Conservation (phyloP, 1,140 invertebrate species). For the Metopolophium dirhodum region DNA sequence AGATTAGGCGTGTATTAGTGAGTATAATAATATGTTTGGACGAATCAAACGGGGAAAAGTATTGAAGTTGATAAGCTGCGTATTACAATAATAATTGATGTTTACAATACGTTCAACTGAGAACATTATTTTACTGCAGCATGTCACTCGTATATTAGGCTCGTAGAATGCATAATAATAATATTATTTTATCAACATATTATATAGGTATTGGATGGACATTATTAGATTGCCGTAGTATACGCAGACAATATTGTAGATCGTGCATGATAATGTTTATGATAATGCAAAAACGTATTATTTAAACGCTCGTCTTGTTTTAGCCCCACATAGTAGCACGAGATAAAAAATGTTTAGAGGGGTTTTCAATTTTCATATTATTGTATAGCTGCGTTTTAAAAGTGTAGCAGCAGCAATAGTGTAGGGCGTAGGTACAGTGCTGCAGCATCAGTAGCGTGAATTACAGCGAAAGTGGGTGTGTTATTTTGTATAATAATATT, state of each 20-base stretch:
- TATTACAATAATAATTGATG: background rate
- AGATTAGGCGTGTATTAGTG: background rate
- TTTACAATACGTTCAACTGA: background rate
- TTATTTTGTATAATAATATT: background rate
- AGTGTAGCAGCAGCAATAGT: background rate
- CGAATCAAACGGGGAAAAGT: background rate
- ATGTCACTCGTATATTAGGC: background rate
- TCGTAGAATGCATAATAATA: background rate
- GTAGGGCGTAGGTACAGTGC: background rate
- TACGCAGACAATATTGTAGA: too few species aligned
- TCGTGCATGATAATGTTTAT: too few species aligned
- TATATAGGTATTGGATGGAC: too few species aligned
- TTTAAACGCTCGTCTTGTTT: too few species aligned
- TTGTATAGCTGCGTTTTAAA: background rate
- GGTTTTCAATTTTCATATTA: background rate
- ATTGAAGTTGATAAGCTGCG: background rate
- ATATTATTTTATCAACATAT: background rate
- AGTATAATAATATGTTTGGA: background rate
- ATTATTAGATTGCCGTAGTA: too few species aligned
- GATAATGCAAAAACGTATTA: too few species aligned
- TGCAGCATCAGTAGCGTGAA: background rate
- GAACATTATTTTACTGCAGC: background rate
- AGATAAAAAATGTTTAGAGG: background rate
- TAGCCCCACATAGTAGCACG: background rate
- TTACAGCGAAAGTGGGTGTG: background rate